Percentiles rank a stretch among this genome's conserved stretches.
These are phyloP conservation scores for Fundulus diaphanus DNA, from an alignment of 2,797 vertebrate species.

Conservation along the genomic window DNA sequence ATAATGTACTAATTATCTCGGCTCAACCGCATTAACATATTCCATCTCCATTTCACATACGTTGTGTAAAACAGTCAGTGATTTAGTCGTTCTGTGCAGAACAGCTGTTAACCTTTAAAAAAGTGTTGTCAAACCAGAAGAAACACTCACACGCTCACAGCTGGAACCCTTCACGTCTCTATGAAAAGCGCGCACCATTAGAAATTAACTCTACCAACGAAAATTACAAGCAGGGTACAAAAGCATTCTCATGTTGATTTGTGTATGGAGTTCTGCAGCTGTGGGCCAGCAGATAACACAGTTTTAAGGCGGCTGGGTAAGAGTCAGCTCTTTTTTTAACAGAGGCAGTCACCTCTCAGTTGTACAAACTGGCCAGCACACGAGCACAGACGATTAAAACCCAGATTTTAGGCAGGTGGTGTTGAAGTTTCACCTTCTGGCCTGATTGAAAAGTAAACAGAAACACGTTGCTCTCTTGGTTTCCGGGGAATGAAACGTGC, in stretches of 20 bases:
- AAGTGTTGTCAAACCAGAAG: constrained; percentile 9
- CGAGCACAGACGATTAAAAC: not conserved
- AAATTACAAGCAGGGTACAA: constrained; percentile 31
- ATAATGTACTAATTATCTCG: constrained; percentile 13
- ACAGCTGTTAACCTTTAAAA: constrained; percentile 14
- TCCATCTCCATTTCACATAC: constrained; percentile 2
- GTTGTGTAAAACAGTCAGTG: constrained; percentile 2
- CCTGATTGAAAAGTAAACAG: constrained; percentile 7
- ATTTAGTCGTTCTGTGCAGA: constrained; percentile 1
- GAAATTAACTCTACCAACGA: constrained; percentile 3
- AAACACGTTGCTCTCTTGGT: not conserved
- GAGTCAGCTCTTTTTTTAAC: not conserved
- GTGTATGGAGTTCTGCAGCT: constrained; percentile 15
- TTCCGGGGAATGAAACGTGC: constrained; percentile 6
- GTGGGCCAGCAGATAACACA: not conserved
- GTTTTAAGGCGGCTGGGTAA: constrained; percentile 11
- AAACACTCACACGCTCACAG: constrained; percentile 21
- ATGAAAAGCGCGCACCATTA: not conserved
- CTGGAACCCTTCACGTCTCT: constrained; percentile 23
- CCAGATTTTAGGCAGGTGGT: constrained; percentile 27
- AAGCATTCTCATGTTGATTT: not conserved
- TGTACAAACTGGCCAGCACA: not conserved
- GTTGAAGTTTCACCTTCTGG: constrained; percentile 17
- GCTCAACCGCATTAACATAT: constrained; percentile 1
- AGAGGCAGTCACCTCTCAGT: not conserved